A percentile compares a stretch with the other conserved stretches of the same genome.
These are phyloP conservation scores for Drosophila trichaetosa DNA, from an alignment of 2,888 invertebrate species.

Conservation along the genomic window DNA sequence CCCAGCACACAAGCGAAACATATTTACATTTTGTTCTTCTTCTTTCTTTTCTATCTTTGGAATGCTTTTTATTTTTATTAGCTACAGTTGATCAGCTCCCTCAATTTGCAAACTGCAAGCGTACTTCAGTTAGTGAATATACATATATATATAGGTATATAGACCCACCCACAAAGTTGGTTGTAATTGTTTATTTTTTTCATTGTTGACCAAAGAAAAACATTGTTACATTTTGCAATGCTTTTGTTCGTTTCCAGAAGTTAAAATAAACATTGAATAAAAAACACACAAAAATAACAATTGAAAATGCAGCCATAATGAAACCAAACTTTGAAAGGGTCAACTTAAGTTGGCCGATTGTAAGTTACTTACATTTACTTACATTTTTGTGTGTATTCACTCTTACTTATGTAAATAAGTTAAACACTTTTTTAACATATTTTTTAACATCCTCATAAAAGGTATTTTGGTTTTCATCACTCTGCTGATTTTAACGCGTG, in stretches of 20 bases:
- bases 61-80: neutral
- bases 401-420: neutral
- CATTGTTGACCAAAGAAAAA: slow-evolving; percentile 66
- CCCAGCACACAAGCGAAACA: slow-evolving; percentile 18
- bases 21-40: slow-evolving; percentile 16
- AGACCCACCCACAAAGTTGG: neutral
- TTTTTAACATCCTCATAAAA: neutral
- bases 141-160: neutral
- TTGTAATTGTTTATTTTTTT: slow-evolving; percentile 28
- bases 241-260: slow-evolving; percentile 33
- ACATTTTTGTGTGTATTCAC: neutral
- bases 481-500: neutral
- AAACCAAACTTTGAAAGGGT: neutral
- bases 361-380: neutral
- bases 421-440: neutral
- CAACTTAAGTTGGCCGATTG: slow-evolving; percentile 4
- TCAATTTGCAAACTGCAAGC: neutral
- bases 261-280: slow-evolving; percentile 53
- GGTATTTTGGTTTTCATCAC: neutral
- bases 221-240: slow-evolving; percentile 58
- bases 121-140: neutral
- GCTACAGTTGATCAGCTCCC: neutral
- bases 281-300: slow-evolving; percentile 19
- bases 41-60: neutral
- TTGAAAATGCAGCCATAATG: slow-evolving; percentile 11